phyloP scores from a whole-genome alignment of 2,888 invertebrate species.

The Apamea anceps region DNA sequence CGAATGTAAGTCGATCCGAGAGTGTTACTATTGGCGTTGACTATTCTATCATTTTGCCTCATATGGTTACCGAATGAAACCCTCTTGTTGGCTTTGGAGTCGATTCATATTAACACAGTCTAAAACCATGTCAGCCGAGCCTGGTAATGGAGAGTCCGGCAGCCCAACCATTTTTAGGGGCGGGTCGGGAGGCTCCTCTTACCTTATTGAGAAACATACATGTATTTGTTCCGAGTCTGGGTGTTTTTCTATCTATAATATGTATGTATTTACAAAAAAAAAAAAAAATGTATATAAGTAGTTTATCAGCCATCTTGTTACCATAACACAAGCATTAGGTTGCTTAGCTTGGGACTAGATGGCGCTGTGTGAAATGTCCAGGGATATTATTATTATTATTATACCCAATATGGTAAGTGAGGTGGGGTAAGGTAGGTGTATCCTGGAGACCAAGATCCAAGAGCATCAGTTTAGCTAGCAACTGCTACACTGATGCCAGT shows the following conservation, averaged over 20 bases:
- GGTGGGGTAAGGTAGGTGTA: neutral
- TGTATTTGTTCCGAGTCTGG: too few relatives aligned
- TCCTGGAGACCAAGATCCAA: neutral
- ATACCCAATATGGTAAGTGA: neutral
- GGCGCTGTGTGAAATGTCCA: too few relatives aligned
- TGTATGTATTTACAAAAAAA: too few relatives aligned
- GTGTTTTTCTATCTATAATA: too few relatives aligned
- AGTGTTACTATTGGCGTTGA: neutral
- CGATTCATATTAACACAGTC: neutral
- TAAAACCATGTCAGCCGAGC: neutral
- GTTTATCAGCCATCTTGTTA: too few relatives aligned
- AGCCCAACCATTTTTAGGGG: neutral
- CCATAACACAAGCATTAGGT: too few relatives aligned
- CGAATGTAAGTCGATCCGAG: neutral
- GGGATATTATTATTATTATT: too few relatives aligned
- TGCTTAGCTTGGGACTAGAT: too few relatives aligned
- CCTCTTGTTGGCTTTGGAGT: too few relatives aligned
- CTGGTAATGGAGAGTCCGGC: neutral
- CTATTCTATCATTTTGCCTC: neutral
- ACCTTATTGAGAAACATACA: neutral
- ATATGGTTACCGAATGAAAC: too few relatives aligned
- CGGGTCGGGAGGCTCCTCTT: neutral
- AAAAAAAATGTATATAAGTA: too few relatives aligned
- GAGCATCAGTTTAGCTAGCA: neutral
- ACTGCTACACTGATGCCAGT: neutral